These are phyloP conservation scores for Drosophila cognata DNA, from an alignment of 2,888 invertebrate species.

Conservation along the genomic window DNA sequence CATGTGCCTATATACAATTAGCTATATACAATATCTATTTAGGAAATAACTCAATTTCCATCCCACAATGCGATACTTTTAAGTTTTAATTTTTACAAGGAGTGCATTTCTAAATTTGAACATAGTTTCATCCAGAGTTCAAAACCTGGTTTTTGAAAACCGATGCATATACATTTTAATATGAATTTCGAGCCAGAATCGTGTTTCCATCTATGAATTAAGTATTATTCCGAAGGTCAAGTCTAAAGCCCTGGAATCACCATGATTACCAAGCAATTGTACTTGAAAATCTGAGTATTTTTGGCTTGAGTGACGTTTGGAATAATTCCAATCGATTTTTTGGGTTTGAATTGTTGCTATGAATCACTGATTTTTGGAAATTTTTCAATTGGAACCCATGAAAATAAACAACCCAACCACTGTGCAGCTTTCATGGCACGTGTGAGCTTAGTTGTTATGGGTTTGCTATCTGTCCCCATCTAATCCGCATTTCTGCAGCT, in stretches of 20 bases:
- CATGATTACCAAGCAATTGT: neutral
- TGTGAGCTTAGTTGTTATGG: conserved; percentile 52
- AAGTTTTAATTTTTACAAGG: too few relatives aligned
- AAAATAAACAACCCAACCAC: neutral
- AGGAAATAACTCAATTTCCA: neutral
- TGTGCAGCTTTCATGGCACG: conserved; percentile 60
- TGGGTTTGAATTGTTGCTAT: neutral
- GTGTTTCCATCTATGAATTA: neutral
- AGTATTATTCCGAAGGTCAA: neutral
- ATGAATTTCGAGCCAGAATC: neutral
- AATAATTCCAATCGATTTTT: neutral
- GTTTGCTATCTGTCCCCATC: conserved; percentile 25
- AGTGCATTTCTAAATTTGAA: neutral
- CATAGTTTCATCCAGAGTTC: too few relatives aligned
- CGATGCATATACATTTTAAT: neutral
- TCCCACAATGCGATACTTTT: neutral
- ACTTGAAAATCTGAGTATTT: neutral
- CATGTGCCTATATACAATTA: neutral
- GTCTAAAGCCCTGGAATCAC: rapidly evolving
- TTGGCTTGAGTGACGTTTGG: neutral
- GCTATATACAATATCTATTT: neutral
- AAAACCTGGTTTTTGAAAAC: too few relatives aligned
- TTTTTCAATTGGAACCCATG: neutral
- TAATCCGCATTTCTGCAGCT: conserved; percentile 44
- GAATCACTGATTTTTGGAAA: neutral